A percentile compares a stretch with the other conserved stretches of the same genome.
phyloP scores from a whole-genome alignment of 1,140 invertebrate species.

The Globodera ellingtonae region DNA sequence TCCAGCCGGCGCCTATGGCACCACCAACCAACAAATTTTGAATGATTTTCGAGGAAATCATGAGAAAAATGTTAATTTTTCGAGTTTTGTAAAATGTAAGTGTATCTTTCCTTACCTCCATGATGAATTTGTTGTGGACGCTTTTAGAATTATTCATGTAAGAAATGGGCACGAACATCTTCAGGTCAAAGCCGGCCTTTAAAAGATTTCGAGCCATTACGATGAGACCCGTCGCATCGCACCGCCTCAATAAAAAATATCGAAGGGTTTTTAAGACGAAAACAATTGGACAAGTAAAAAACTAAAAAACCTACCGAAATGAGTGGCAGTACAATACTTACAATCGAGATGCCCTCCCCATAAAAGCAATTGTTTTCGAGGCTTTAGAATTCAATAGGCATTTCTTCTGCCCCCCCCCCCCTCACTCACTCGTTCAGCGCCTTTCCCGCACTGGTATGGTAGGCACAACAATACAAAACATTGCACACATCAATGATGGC shows the following conservation, averaged over 20 bases:
- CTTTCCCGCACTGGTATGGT: conserved; percentile 6
- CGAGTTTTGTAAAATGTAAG: not conserved
- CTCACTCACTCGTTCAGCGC: conserved; percentile 10
- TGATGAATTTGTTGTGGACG: conserved; percentile 25
- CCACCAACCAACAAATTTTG: too few relatives aligned
- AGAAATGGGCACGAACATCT: conserved; percentile 23
- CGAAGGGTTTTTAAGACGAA: too few relatives aligned
- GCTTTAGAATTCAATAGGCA: not conserved
- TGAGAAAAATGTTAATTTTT: not conserved
- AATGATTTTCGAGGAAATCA: too few relatives aligned
- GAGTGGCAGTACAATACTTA: too few relatives aligned
- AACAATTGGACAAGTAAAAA: too few relatives aligned
- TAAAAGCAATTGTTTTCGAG: too few relatives aligned
- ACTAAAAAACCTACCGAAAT: too few relatives aligned
- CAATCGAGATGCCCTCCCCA: too few relatives aligned
- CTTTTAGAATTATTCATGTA: conserved; percentile 27
- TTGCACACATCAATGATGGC: conserved; percentile 28
- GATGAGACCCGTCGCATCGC: conserved; percentile 26
- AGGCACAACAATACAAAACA: conserved; percentile 17
- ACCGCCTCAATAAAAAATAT: not conserved
- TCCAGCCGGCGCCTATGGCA: not conserved
- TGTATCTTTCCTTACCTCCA: conserved; percentile 13
- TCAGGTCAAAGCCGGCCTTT: conserved; percentile 20
- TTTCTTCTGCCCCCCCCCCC: not conserved
- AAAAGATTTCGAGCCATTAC: conserved; percentile 20